phyloP scores from a whole-genome alignment of 2,888 invertebrate species.

The Pycnomerus fuliginosus region DNA sequence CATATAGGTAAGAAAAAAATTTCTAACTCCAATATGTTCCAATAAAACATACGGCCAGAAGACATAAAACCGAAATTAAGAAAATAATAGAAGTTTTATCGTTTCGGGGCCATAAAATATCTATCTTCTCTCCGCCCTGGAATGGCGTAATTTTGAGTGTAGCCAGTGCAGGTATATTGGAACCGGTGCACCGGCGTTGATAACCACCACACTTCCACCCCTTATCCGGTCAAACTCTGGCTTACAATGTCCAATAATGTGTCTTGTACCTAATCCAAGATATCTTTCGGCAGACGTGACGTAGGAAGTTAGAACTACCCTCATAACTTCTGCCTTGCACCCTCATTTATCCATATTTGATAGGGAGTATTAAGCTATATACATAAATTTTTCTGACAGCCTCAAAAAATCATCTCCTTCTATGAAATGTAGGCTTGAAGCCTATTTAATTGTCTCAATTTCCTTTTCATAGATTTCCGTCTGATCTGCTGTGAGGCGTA shows the following conservation, averaged over 20 bases:
- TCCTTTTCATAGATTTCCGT: too few species aligned
- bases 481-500: too few species aligned
- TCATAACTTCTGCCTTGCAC: slow-evolving; percentile 32
- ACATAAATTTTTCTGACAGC: slow-evolving; percentile 18
- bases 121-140: slow-evolving; percentile 15
- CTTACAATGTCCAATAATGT: slow-evolving; percentile 40
- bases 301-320: slow-evolving; percentile 31
- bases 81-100: slow-evolving; percentile 24
- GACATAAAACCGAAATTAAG: slow-evolving; percentile 23
- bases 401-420: slow-evolving; percentile 8
- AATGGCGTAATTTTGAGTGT: not conserved
- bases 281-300: slow-evolving; percentile 31
- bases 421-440: not conserved
- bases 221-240: slow-evolving; percentile 39
- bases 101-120: slow-evolving; percentile 19
- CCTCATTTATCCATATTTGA: slow-evolving; percentile 34
- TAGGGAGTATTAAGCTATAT: slow-evolving; percentile 17
- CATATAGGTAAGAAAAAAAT: too few species aligned
- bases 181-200: slow-evolving; percentile 17
- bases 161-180: slow-evolving; percentile 22
- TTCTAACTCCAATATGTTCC: slow-evolving; percentile 22
- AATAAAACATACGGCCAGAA: slow-evolving; percentile 10
- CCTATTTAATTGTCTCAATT: too few species aligned
- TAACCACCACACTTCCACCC: slow-evolving; percentile 23
- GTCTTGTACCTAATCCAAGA: slow-evolving; percentile 39